A percentile compares a stretch with the other conserved stretches of the same genome.
These are phyloP conservation scores for Rousettus madagascariensis DNA, from an alignment of 2,797 vertebrate species.

Conservation along the genomic window DNA sequence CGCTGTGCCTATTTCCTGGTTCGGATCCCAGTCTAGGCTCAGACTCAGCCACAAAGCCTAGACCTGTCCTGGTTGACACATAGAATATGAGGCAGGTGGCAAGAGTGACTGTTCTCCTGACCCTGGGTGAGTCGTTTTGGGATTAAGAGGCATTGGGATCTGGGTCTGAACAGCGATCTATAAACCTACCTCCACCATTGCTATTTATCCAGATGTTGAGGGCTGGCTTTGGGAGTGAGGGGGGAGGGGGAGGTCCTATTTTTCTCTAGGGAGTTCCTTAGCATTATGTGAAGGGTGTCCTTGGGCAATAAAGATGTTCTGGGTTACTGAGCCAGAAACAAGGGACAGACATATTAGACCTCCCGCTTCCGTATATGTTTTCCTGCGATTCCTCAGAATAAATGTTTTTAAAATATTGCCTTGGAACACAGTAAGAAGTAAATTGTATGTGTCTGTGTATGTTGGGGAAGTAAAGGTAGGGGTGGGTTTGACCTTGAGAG, in stretches of 20 bases:
- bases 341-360: neutral
- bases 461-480: neutral
- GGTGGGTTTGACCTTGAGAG: neutral
- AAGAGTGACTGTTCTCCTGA: slow-evolving; percentile 15
- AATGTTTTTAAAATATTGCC: neutral
- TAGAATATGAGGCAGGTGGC: slow-evolving; percentile 46
- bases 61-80: neutral
- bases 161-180: neutral
- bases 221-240: neutral
- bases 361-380: neutral
- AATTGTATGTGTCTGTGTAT: neutral
- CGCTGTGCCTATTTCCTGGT: neutral
- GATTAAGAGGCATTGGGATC: neutral
- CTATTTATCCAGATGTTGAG: neutral
- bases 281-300: neutral
- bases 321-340: neutral
- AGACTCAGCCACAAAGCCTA: neutral
- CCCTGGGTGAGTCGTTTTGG: slow-evolving; percentile 41
- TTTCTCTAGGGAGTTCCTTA: neutral
- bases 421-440: neutral
- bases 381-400: neutral
- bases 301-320: neutral
- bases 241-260: neutral
- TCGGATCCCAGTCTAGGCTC: neutral
- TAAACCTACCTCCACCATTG: neutral